A percentile compares a stretch with the other conserved stretches of the same genome.
Conservation (phyloP, 1,140 invertebrate genomes). For the Drosophila rhopaloa region DNA sequence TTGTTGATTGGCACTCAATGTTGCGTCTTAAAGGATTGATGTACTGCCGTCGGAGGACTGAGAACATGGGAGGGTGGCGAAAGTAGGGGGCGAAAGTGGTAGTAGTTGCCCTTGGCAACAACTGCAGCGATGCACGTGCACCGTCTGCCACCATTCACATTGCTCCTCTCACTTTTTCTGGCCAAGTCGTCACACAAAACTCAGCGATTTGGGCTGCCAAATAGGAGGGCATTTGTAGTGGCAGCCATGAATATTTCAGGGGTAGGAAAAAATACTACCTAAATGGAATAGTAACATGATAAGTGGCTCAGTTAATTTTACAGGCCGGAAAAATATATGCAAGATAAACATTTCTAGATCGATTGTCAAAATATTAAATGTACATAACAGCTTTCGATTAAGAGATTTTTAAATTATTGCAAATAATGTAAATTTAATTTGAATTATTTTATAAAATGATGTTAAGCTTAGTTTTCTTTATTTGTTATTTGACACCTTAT, state of each 20-base stretch:
- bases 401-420: too few relatives aligned
- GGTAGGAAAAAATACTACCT: neutral
- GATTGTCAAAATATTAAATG: too few relatives aligned
- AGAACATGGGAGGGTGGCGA: neutral
- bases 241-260: constrained; percentile 29
- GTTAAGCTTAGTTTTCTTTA: too few relatives aligned
- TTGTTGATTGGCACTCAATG: constrained; percentile 82
- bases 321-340: neutral
- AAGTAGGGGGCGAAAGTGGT: neutral
- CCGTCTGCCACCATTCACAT: constrained; percentile 5
- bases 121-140: constrained; percentile 60
- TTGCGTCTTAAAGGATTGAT: constrained; percentile 82
- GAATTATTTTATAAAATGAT: too few relatives aligned
- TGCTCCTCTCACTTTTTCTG: constrained; percentile 15
- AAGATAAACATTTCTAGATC: too few relatives aligned
- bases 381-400: too few relatives aligned
- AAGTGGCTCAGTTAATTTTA: constrained; percentile 13
- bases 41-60: constrained; percentile 46
- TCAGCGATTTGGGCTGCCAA: constrained; percentile 5
- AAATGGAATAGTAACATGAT: constrained; percentile 1
- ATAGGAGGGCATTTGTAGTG: constrained; percentile 24
- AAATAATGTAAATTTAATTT: too few relatives aligned
- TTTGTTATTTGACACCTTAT: too few relatives aligned
- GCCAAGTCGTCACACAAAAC: constrained; percentile 21
- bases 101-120: constrained; percentile 58